Evolutionary conservation across 2,888 invertebrate genomes (phyloP).

Genomic region (Chrysomela aeneicollis): DNA sequence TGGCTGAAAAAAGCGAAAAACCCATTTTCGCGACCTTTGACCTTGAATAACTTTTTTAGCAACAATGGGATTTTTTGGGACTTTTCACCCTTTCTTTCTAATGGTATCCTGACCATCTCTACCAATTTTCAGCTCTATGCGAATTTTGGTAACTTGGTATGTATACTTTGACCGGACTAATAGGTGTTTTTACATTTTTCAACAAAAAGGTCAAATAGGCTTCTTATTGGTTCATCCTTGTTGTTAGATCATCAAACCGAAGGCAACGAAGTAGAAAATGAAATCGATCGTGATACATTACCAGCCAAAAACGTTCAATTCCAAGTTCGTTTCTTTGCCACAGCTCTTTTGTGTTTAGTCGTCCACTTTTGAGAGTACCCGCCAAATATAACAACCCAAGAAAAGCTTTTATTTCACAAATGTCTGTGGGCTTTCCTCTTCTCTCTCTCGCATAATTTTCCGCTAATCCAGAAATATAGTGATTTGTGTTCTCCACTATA

Average conservation of each 20-base stretch:
- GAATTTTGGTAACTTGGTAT: no score
- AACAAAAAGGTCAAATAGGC: background rate
- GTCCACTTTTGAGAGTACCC: slow-evolving; percentile 24
- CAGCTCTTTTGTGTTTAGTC: slow-evolving; percentile 25
- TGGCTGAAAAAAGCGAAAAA: no score
- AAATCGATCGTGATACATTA: slow-evolving; percentile 21
- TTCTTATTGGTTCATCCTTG: slow-evolving; percentile 8
- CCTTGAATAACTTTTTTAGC: no score
- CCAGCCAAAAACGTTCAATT: slow-evolving; percentile 27
- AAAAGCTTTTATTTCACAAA: slow-evolving; percentile 22
- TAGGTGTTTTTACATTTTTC: background rate
- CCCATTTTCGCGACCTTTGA: no score
- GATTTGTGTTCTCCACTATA: slow-evolving; percentile 21
- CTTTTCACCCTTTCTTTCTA: no score
- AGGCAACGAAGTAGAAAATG: background rate
- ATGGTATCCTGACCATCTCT: no score
- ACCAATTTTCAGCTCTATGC: no score
- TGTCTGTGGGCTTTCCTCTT: slow-evolving; percentile 9
- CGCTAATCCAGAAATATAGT: slow-evolving; percentile 1
- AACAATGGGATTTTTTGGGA: no score
- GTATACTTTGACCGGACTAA: no score
- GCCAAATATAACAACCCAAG: slow-evolving; percentile 28
- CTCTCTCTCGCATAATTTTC: slow-evolving; percentile 14
- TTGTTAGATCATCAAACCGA: background rate
- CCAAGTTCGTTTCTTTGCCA: slow-evolving; percentile 28